A percentile compares a stretch with the other conserved stretches of the same genome.
These are phyloP conservation scores for Azemiops feae DNA, from an alignment of 2,113 vertebrate species.

Conservation along the genomic window DNA sequence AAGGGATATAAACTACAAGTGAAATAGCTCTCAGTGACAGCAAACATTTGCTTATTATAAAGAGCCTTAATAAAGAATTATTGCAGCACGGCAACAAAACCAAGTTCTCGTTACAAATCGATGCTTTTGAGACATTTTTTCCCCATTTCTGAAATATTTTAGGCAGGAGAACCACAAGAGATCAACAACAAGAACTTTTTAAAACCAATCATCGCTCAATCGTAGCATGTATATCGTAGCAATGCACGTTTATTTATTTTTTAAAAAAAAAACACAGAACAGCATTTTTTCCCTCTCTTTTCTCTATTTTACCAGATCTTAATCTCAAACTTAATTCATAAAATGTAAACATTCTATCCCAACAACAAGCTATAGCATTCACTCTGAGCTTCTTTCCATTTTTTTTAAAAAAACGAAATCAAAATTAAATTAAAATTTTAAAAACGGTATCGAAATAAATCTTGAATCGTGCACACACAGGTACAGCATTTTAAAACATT, in stretches of 20 bases:
- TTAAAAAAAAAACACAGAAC: constrained; percentile 29
- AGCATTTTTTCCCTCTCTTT: constrained; percentile 46
- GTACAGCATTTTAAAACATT: neutral
- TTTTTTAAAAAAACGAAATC: neutral
- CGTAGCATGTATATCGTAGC: neutral
- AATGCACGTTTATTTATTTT: constrained; percentile 38
- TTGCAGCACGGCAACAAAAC: neutral
- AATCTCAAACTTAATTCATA: constrained; percentile 30
- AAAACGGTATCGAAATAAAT: neutral
- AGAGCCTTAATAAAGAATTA: constrained; percentile 28
- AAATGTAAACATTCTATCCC: neutral
- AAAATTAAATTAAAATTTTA: neutral
- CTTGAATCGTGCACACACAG: neutral
- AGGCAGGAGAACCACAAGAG: neutral
- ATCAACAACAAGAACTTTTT: neutral
- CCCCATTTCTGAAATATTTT: neutral
- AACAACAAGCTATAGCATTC: neutral
- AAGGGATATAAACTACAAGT: constrained; percentile 19
- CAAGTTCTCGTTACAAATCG: neutral
- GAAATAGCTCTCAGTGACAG: neutral
- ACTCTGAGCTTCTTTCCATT: neutral
- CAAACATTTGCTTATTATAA: neutral
- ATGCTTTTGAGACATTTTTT: neutral
- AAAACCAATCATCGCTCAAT: constrained; percentile 30
- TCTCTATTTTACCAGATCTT: constrained; percentile 45